These are phyloP conservation scores for Bombyx mandarina DNA, from an alignment of 1,140 invertebrate genomes.

Conservation along the genomic window DNA sequence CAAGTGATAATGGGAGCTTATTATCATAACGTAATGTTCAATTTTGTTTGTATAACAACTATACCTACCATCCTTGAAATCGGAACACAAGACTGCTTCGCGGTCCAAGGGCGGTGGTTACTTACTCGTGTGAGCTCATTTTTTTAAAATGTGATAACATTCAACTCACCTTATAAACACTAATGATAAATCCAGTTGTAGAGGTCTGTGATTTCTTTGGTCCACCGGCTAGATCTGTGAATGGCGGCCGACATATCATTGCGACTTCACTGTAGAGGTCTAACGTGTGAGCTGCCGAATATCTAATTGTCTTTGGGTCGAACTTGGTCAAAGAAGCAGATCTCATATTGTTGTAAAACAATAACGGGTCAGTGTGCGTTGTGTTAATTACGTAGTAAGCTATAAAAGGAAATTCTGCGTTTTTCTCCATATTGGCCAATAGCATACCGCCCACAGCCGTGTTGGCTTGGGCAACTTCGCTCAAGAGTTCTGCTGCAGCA, in stretches of 20 bases:
- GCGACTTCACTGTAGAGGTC: constrained; percentile 92
- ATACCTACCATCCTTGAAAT: too few species aligned
- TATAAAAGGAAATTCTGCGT: constrained; percentile 92
- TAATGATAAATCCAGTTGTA: constrained; percentile 90
- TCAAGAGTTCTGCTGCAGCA: constrained; percentile 82
- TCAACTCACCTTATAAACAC: constrained; percentile 84
- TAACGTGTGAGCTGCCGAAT: constrained; percentile 87
- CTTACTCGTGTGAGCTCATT: too few species aligned
- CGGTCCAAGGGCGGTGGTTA: too few species aligned
- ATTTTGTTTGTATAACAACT: too few species aligned
- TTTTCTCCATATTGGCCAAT: constrained; percentile 89
- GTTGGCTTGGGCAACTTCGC: constrained; percentile 80
- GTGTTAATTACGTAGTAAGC: constrained; percentile 92
- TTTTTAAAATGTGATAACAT: too few species aligned
- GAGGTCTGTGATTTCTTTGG: constrained; percentile 82
- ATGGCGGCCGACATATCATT: constrained; percentile 88
- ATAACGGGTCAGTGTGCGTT: constrained; percentile 83
- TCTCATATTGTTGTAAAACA: constrained; percentile 87
- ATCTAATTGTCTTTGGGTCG: constrained; percentile 83
- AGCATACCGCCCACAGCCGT: constrained; percentile 85
- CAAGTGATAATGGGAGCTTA: too few species aligned
- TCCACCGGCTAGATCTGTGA: constrained; percentile 80
- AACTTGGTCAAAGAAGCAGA: constrained; percentile 85
- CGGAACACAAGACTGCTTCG: too few species aligned
- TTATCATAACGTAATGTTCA: too few species aligned